These are phyloP conservation scores for Poeciliopsis presidionis DNA, from an alignment of 2,797 vertebrate genomes.

Conservation along the genomic window DNA sequence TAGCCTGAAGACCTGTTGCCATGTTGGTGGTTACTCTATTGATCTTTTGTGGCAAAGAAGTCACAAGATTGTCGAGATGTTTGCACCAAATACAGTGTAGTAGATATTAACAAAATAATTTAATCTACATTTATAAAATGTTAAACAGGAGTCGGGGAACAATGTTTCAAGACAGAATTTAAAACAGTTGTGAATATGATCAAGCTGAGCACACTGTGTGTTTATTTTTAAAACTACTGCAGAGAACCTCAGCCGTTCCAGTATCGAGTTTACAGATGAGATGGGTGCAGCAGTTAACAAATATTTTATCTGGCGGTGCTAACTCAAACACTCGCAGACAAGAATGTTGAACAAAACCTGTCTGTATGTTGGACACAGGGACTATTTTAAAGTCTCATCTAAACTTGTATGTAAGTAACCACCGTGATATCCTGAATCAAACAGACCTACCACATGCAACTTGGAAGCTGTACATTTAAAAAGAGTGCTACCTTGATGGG, in stretches of 20 bases:
- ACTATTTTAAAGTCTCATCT: not conserved
- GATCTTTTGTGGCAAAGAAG: not conserved
- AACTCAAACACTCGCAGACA: not conserved
- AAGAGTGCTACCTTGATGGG: not conserved
- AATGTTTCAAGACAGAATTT: not conserved
- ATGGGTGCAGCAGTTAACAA: constrained; percentile 5
- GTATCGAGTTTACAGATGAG: not conserved
- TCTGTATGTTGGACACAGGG: too few species aligned
- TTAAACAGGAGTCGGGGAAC: not conserved
- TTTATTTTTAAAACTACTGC: not conserved
- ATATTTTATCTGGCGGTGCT: not conserved
- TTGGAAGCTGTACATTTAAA: not conserved
- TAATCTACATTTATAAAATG: not conserved
- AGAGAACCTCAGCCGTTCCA: not conserved
- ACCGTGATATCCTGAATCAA: not conserved
- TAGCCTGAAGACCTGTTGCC: not conserved
- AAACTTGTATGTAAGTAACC: not conserved
- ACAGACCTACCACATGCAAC: not conserved
- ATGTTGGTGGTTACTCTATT: constrained; percentile 1
- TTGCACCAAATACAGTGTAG: not conserved
- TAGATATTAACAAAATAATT: not conserved
- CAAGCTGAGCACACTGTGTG: not conserved
- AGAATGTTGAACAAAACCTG: not conserved
- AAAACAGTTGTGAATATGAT: not conserved
- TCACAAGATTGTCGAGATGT: not conserved